A percentile compares a stretch with the other conserved stretches of the same genome.
Conservation (phyloP, 2,113 vertebrate species). For the Dasyprocta punctata region DNA sequence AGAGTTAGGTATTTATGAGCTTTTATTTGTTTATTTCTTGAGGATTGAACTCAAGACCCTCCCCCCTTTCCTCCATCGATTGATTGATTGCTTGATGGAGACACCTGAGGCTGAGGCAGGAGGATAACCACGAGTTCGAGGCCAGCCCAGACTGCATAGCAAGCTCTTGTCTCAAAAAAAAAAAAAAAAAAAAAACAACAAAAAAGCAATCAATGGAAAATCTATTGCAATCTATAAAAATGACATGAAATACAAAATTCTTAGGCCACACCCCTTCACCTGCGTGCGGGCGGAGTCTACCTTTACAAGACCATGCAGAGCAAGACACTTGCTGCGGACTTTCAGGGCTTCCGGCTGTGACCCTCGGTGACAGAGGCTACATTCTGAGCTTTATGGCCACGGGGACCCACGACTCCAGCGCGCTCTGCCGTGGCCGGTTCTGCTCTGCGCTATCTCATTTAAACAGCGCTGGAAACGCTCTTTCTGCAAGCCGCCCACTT, state of each 20-base stretch:
- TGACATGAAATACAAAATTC: background rate
- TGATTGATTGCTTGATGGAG: too few relatives aligned
- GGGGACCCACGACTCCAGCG: too few relatives aligned
- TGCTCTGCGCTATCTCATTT: background rate
- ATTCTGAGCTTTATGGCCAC: background rate
- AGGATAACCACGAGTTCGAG: background rate
- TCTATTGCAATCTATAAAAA: background rate
- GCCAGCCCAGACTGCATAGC: background rate
- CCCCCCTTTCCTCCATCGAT: background rate
- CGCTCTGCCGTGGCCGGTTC: background rate
- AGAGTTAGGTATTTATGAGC: background rate
- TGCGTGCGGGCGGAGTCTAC: background rate
- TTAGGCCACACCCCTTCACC: background rate
- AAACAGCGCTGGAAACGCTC: background rate
- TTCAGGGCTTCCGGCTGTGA: too few relatives aligned
- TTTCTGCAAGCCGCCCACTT: fast-evolving
- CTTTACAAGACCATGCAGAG: background rate
- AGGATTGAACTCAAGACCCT: background rate
- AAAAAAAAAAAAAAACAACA: background rate
- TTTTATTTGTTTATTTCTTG: background rate
- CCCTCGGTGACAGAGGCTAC: background rate
- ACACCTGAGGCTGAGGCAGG: background rate
- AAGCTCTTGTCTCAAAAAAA: background rate
- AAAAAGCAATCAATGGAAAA: background rate
- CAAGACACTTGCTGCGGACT: background rate